Percentiles rank a stretch among this genome's conserved stretches.
Evolutionary conservation across 2,113 vertebrate species (phyloP).

Genomic region (Megalops atlanticus): DNA sequence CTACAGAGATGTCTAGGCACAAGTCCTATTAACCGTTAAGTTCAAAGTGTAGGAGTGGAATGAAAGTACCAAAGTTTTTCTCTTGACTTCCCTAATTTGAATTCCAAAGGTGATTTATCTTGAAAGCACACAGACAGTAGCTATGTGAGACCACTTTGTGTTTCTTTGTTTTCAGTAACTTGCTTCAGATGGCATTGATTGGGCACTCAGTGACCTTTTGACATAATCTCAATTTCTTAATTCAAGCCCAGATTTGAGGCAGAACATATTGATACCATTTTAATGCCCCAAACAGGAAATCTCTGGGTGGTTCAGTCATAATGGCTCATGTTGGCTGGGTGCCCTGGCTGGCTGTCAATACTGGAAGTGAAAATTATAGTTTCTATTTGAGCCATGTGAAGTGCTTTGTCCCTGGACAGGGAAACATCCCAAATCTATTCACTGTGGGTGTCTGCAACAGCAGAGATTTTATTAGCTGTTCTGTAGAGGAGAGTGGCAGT

Average conservation of each 20-base stretch:
- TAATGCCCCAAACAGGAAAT: constrained; percentile 37
- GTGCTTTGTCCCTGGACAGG: constrained; percentile 7
- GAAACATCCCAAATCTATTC: neutral
- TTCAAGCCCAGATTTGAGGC: constrained; percentile 18
- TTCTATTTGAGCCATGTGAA: neutral
- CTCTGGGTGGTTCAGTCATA: constrained; percentile 31
- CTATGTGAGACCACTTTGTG: neutral
- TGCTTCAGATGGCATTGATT: neutral
- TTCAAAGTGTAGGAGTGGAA: neutral
- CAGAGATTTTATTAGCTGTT: neutral
- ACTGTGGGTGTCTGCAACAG: neutral
- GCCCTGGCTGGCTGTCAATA: constrained; percentile 23
- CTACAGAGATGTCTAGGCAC: neutral
- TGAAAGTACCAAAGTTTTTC: neutral
- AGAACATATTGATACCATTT: constrained; percentile 12
- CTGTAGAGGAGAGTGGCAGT: neutral
- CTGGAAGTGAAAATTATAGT: constrained; percentile 26
- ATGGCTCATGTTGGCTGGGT: constrained; percentile 28
- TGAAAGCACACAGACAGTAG: neutral
- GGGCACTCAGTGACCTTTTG: neutral
- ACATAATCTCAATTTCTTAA: constrained; percentile 3
- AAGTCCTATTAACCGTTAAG: neutral
- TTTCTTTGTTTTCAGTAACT: neutral
- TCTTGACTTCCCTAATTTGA: neutral
- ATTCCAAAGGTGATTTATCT: neutral